Percentiles rank a stretch among this genome's conserved stretches.
These are phyloP conservation scores for Sitta carolinensis DNA, from an alignment of 2,797 vertebrate genomes.

Conservation along the genomic window DNA sequence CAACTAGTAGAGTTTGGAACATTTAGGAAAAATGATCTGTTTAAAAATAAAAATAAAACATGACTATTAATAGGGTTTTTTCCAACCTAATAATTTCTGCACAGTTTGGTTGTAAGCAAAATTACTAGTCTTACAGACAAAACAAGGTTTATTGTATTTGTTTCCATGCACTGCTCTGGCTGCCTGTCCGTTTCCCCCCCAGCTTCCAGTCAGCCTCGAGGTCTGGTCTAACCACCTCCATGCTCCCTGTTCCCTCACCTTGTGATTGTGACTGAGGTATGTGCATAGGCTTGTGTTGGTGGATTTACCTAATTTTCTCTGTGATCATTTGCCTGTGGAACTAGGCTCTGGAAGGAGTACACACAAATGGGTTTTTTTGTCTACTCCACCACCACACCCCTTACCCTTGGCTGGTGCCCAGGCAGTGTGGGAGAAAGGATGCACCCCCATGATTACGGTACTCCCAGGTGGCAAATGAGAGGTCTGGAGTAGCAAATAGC, in stretches of 20 bases:
- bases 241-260: neutral
- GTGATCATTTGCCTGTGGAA: neutral
- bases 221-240: neutral
- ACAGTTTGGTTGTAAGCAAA: neutral
- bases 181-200: neutral
- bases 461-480: neutral
- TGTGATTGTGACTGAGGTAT: accelerated
- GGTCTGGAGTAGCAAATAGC: neutral
- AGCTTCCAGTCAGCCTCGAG: neutral
- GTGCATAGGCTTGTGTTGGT: accelerated
- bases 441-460: too few species aligned
- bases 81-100: neutral
- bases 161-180: neutral
- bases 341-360: neutral
- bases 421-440: neutral
- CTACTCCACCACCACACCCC: too few species aligned
- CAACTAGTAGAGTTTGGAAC: neutral
- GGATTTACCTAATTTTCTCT: neutral
- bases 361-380: accelerated
- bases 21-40: neutral
- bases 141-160: neutral
- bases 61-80: neutral
- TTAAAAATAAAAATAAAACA: neutral
- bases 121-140: neutral
- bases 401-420: neutral